These are phyloP conservation scores for Peromyscus nudipes DNA, from an alignment of 2,797 vertebrate genomes.

Conservation along the genomic window DNA sequence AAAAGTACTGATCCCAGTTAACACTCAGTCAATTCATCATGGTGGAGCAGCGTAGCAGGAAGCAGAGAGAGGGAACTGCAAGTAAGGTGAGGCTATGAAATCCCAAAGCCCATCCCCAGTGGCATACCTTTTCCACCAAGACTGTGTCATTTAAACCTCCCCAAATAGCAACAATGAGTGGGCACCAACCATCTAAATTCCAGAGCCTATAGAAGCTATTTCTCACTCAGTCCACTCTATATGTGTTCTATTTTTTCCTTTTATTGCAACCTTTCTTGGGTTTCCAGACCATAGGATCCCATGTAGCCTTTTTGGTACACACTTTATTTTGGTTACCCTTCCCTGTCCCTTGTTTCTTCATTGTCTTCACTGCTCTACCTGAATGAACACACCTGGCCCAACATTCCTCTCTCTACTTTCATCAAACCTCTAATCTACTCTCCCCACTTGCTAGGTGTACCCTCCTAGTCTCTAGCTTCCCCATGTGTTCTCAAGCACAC, in stretches of 20 bases:
- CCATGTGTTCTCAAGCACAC: background rate
- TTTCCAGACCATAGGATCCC: background rate
- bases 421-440: background rate
- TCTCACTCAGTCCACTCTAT: background rate
- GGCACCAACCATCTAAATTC: background rate
- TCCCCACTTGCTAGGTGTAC: too few relatives aligned
- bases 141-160: background rate
- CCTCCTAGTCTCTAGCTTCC: background rate
- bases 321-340: background rate
- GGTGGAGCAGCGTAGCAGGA: background rate
- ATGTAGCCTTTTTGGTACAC: background rate
- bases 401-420: background rate
- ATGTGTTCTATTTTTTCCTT: background rate
- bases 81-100: background rate
- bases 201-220: background rate
- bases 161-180: background rate
- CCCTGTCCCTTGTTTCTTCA: background rate
- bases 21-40: background rate
- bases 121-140: background rate
- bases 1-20: slow-evolving; percentile 17
- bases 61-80: background rate
- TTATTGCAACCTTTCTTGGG: background rate
- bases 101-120: background rate
- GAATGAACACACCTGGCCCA: background rate
- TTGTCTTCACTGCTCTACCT: background rate